Evolutionary conservation across 2,113 vertebrate species (phyloP).

Genomic region (Pedetes capensis): DNA sequence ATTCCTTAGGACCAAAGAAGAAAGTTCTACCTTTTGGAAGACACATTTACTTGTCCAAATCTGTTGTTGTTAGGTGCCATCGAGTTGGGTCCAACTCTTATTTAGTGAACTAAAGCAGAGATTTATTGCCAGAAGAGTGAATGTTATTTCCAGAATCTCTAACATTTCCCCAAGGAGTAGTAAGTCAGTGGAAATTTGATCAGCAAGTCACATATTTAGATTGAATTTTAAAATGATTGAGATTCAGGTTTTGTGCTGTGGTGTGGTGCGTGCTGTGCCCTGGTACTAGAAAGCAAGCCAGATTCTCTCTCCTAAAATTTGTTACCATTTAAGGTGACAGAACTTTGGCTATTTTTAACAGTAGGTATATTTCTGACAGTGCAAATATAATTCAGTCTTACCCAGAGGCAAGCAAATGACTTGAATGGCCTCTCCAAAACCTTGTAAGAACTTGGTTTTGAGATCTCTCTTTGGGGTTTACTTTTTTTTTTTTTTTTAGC

Average conservation of each 20-base stretch:
- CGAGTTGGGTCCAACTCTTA: not conserved
- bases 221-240: not conserved
- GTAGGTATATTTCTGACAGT: not conserved
- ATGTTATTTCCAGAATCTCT: not conserved
- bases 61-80: no score
- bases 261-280: not conserved
- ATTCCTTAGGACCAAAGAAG: not conserved
- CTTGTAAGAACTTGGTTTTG: not conserved
- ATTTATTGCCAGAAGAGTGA: not conserved
- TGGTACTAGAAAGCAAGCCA: not conserved
- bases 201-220: not conserved
- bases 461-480: not conserved
- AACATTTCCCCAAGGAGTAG: not conserved
- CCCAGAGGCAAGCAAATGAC: not conserved
- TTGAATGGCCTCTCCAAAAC: not conserved
- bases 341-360: slow-evolving; percentile 36
- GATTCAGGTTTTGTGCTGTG: not conserved
- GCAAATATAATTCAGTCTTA: not conserved
- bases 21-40: not conserved
- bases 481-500: not conserved
- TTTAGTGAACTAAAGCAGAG: not conserved
- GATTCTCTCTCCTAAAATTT: not conserved
- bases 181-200: not conserved
- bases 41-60: not conserved
- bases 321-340: slow-evolving; percentile 52